Evolutionary conservation across 2,113 vertebrate species (phyloP).

Genomic region (Aptenodytes patagonicus): DNA sequence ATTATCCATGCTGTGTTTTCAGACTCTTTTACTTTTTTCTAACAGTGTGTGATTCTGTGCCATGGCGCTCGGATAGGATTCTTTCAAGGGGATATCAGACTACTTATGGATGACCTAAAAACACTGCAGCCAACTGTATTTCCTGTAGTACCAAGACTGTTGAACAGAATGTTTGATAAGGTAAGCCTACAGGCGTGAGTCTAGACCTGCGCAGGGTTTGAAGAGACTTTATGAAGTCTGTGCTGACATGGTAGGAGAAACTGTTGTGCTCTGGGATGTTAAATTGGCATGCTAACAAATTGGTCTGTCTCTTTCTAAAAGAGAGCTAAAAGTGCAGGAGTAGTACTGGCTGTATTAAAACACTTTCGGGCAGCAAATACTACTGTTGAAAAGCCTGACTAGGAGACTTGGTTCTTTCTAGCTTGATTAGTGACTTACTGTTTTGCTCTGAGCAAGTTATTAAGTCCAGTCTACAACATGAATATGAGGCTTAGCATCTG

Average conservation of each 20-base stretch:
- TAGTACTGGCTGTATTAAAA: not conserved
- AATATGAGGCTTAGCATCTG: not conserved
- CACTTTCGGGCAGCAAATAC: not conserved
- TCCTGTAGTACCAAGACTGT: conserved; percentile 91
- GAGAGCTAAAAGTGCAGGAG: not conserved
- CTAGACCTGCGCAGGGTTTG: not conserved
- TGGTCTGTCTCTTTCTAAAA: not conserved
- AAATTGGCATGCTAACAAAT: not conserved
- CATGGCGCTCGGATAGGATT: conserved; percentile 93
- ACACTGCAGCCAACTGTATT: conserved; percentile 90
- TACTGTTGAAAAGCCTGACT: not conserved
- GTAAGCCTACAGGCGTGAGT: conserved; percentile 69
- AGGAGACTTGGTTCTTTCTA: not conserved
- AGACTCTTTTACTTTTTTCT: not conserved
- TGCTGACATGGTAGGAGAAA: not conserved
- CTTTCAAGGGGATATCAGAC: conserved; percentile 96
- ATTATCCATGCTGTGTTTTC: not conserved
- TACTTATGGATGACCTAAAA: conserved; percentile 97
- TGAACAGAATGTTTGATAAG: conserved; percentile 98
- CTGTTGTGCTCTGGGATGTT: not conserved
- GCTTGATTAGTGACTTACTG: not conserved
- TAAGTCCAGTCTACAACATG: not conserved
- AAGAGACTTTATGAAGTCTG: not conserved
- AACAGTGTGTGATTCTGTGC: conserved; percentile 84
- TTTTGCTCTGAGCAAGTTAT: not conserved